Evolutionary conservation across 2,797 vertebrate genomes (phyloP), one percentile per base, ranked within the genome.

Genomic region (Scleropages formosus): DNA sequence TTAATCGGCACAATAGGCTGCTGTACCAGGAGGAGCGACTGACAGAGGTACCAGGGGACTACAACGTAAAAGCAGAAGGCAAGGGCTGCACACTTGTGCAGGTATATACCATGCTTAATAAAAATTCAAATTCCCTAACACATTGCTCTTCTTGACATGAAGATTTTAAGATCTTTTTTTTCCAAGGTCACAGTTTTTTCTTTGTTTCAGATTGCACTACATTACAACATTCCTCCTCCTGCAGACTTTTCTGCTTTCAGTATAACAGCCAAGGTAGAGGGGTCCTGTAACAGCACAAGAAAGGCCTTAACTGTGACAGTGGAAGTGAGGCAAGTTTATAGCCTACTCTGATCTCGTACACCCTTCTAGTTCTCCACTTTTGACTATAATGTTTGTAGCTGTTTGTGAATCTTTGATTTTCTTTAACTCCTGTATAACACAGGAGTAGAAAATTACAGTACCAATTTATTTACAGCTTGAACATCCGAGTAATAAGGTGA

Each of bases 11-110:
- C 62, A 95, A 94, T 87, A 85, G 92, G 64, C 87, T 96, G 71
- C 89, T 96, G 61, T 86, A 92, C 73, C 96, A 96, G 86, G 89
- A 88, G 78, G 76, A 90, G 77, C 77, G 80, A 26, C 87, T 96
- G 76, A 80, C 75, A 39, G 77, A 78, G 20, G 49, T 93, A 47
- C 84, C 90, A 0, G 92, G 80, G 8, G 86, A 87, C 3, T 96
- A 93, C 76, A 88, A 27, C 0, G n/a, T 94, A 73, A 80, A 0
- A 31, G 90, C 93, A 4, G 76, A 84, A 47, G 95, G 95, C 0
- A 81, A 44, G 0, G 89, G 93, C 75, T 96, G 95, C 18, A 87
- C 93, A 70, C 90, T 92, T 69, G 77, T 88, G 4, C 94, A 96
- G 95, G 95, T 95, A 69, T 78, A 85, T 77, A 8, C 31, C 1